These are phyloP conservation scores for Xenopus borealis DNA, from an alignment of 2,113 vertebrate species.

Conservation along the genomic window DNA sequence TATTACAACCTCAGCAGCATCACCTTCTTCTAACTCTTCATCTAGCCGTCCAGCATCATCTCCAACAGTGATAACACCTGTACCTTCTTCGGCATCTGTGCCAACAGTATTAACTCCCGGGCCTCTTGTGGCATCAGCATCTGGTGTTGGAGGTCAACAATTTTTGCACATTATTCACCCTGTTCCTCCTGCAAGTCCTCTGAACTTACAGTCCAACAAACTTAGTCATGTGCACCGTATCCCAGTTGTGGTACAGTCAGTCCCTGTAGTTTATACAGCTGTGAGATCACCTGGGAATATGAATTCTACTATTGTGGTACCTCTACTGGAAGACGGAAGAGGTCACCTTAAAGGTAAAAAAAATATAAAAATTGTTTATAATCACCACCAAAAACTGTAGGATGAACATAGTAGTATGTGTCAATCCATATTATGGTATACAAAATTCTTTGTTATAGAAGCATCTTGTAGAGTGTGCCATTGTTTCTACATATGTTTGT, in stretches of 20 bases:
- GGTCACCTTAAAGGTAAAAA: slow-evolving; percentile 87
- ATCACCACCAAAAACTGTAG: not conserved
- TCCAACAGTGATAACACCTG: slow-evolving; percentile 91
- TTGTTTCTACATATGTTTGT: too few species aligned
- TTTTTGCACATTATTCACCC: slow-evolving; percentile 99
- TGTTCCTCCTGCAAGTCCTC: slow-evolving; percentile 88
- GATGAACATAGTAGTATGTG: too few species aligned
- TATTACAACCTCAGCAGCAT: slow-evolving; percentile 73
- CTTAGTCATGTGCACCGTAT: slow-evolving; percentile 84
- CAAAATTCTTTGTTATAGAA: too few species aligned
- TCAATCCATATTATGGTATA: too few species aligned
- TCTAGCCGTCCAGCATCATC: slow-evolving; percentile 84
- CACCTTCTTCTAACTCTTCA: slow-evolving; percentile 81
- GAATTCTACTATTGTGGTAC: slow-evolving; percentile 96
- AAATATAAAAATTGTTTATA: not conserved
- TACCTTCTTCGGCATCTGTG: slow-evolving; percentile 77
- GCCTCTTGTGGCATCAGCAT: slow-evolving; percentile 85
- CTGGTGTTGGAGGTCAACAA: slow-evolving; percentile 88
- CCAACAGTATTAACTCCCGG: slow-evolving; percentile 90
- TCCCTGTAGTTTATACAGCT: slow-evolving; percentile 95
- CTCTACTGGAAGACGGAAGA: slow-evolving; percentile 90
- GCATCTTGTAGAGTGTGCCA: too few species aligned
- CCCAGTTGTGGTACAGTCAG: slow-evolving; percentile 94
- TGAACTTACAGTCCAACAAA: slow-evolving; percentile 91
- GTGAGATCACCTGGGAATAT: slow-evolving; percentile 91